Evolutionary conservation across 2,797 vertebrate genomes (phyloP).

Genomic region (Acomys russatus): DNA sequence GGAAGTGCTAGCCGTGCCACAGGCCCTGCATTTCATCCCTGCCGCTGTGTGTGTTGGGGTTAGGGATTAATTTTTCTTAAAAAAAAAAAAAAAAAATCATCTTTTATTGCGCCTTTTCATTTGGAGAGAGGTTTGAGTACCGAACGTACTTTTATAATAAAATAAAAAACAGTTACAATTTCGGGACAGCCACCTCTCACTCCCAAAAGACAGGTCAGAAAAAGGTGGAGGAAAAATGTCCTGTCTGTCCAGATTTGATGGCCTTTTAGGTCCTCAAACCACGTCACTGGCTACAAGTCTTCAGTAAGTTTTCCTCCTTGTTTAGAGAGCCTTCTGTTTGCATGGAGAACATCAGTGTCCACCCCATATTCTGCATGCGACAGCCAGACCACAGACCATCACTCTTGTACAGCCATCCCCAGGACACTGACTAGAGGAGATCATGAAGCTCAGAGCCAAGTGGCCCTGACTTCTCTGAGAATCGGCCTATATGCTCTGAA

Average conservation of each 20-base stretch:
- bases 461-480: background rate
- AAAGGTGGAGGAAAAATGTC: background rate
- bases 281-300: too few species aligned
- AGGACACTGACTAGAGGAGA: background rate
- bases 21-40: background rate
- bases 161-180: background rate
- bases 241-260: background rate
- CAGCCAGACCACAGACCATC: background rate
- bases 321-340: background rate
- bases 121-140: background rate
- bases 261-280: background rate
- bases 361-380: background rate
- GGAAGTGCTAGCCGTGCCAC: background rate
- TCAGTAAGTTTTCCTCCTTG: background rate
- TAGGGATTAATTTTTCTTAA: too few species aligned
- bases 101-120: background rate
- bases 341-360: background rate
- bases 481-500: slow-evolving; percentile 1
- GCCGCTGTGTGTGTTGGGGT: background rate
- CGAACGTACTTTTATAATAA: background rate
- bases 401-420: background rate
- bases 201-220: background rate
- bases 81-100: too few species aligned
- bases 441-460: background rate
- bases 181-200: background rate